Evolutionary conservation across 2,888 invertebrate genomes (phyloP).

Genomic region (Amphimallon solstitiale): DNA sequence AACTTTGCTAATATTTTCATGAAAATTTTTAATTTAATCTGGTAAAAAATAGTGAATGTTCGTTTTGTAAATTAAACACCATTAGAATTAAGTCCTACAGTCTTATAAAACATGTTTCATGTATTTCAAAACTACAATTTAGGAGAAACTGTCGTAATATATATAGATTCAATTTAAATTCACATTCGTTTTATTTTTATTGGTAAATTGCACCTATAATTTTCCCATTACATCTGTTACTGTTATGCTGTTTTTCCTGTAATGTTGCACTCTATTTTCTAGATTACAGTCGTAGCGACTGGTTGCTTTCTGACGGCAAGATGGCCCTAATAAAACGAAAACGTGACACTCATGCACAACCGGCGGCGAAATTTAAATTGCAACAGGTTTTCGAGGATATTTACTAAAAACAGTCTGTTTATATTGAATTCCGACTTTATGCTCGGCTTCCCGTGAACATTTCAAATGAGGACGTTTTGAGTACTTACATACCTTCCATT

Average conservation of each 20-base stretch:
- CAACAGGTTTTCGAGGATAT: slow-evolving; percentile 57
- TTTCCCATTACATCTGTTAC: slow-evolving; percentile 30
- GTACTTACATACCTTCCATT: neutral
- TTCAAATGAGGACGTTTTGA: slow-evolving; percentile 21
- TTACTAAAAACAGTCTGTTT: slow-evolving; percentile 45
- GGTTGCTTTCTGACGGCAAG: slow-evolving; percentile 58
- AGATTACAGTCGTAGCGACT: slow-evolving; percentile 55
- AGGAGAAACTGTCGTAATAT: no score
- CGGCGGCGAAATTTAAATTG: slow-evolving; percentile 59
- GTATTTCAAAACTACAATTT: no score
- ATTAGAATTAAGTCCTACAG: no score
- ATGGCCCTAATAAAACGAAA: slow-evolving; percentile 61
- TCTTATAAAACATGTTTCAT: no score
- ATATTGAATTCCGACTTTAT: slow-evolving; percentile 58
- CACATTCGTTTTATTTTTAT: slow-evolving; percentile 3
- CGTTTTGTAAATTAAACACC: no score
- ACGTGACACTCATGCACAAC: slow-evolving; percentile 59
- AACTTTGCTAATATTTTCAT: no score
- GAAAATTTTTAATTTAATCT: no score
- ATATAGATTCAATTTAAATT: slow-evolving; percentile 24
- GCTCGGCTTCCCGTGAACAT: slow-evolving; percentile 27
- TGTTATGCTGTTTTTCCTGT: slow-evolving; percentile 46
- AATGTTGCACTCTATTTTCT: slow-evolving; percentile 56
- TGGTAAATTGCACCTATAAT: slow-evolving; percentile 14
- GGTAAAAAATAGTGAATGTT: no score